A percentile compares a stretch with the other conserved stretches of the same genome.
phyloP scores from a whole-genome alignment of 2,797 vertebrate genomes.

The Xenops minutus region DNA sequence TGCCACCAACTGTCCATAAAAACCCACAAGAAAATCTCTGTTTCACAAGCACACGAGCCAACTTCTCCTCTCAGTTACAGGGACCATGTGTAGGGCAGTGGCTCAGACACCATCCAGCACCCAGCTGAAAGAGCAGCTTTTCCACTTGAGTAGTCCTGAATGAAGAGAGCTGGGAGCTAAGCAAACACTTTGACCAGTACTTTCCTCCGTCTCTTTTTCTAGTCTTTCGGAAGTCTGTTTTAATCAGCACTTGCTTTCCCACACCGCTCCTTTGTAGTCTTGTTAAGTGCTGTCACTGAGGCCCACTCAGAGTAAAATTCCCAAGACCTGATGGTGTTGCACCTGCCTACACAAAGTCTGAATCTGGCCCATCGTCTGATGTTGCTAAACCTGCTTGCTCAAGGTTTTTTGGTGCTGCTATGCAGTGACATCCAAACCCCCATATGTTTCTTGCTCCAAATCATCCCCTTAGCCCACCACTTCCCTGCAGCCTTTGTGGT shows the following conservation, averaged over 20 bases:
- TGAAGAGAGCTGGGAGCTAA: constrained; percentile 46
- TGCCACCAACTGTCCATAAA: constrained; percentile 13
- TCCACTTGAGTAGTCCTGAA: constrained; percentile 43
- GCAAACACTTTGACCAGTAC: constrained; percentile 44
- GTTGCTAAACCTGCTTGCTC: neutral
- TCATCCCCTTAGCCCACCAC: neutral
- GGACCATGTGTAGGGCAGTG: neutral
- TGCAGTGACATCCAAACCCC: neutral
- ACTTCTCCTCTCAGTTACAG: constrained; percentile 58
- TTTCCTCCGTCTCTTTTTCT: constrained; percentile 24
- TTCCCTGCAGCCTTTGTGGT: neutral
- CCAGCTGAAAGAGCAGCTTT: constrained; percentile 18
- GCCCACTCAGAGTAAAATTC: neutral
- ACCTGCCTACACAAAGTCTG: neutral
- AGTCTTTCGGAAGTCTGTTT: constrained; percentile 34
- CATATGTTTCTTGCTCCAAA: neutral
- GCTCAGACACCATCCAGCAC: neutral
- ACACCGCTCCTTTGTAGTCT: constrained; percentile 29
- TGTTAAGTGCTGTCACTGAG: constrained; percentile 9
- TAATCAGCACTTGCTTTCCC: constrained; percentile 54
- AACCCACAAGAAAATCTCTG: neutral
- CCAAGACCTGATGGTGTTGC: neutral
- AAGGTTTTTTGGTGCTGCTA: neutral
- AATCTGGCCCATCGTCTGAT: neutral
- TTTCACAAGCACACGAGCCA: neutral